A percentile compares a stretch with the other conserved stretches of the same genome.
Evolutionary conservation across 1,140 invertebrate genomes (phyloP).

Genomic region (Pentalonia nigronervosa): DNA sequence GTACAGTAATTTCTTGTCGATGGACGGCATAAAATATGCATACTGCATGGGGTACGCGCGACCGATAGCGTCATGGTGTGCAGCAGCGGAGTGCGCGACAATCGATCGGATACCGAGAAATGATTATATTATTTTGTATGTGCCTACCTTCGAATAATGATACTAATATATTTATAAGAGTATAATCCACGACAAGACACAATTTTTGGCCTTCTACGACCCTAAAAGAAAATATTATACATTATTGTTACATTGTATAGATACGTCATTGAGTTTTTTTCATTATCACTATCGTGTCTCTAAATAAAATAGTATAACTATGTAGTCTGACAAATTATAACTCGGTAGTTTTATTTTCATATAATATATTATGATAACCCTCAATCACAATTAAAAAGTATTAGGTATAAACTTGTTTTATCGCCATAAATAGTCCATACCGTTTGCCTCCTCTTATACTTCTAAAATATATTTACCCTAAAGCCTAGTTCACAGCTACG

Average conservation of each 20-base stretch:
- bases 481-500: no score
- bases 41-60: neutral
- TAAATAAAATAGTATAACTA: neutral
- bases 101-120: neutral
- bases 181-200: neutral
- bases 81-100: neutral
- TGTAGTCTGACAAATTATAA: neutral
- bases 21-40: neutral
- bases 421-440: no score
- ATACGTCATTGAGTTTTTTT: neutral
- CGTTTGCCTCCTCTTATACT: no score
- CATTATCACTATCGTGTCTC: neutral
- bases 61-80: neutral
- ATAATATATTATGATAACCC: neutral
- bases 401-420: no score
- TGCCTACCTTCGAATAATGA: neutral
- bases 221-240: neutral
- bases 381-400: neutral
- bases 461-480: no score
- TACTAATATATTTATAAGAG: neutral
- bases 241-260: neutral
- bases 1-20: neutral
- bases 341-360: neutral
- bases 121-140: constrained; percentile 8
- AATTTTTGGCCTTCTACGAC: neutral